These are phyloP conservation scores for Cancer borealis DNA, from an alignment of 2,888 invertebrate species.

Conservation along the genomic window DNA sequence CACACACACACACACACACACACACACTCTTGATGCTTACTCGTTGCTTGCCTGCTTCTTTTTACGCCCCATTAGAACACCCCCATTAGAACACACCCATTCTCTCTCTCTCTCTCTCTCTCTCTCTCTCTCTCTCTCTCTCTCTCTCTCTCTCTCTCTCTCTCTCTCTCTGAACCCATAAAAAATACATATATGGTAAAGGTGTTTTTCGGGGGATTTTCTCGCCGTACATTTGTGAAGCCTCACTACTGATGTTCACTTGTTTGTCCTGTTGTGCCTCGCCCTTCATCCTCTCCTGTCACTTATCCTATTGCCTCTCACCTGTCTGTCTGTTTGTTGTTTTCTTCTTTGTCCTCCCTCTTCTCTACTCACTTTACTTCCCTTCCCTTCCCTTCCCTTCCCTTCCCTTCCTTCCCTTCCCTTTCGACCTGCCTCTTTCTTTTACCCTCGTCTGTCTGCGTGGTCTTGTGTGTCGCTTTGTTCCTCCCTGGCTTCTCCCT, in stretches of 20 bases:
- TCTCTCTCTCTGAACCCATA: background rate
- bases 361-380: background rate
- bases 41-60: too few relatives aligned
- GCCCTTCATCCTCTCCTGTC: constrained; percentile 11
- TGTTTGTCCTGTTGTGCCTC: background rate
- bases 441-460: background rate
- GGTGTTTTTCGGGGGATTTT: background rate
- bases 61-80: too few relatives aligned
- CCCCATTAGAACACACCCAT: too few relatives aligned
- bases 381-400: background rate
- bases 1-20: too few relatives aligned
- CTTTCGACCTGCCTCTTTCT: background rate
- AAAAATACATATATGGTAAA: background rate
- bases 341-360: background rate
- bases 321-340: background rate
- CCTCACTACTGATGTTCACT: background rate
- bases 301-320: background rate
- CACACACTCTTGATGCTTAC: too few relatives aligned
- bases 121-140: too few relatives aligned
- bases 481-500: background rate
- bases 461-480: background rate
- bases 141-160: too few relatives aligned
- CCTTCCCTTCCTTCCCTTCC: background rate
- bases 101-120: too few relatives aligned
- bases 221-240: background rate